phyloP scores from a whole-genome alignment of 2,797 vertebrate genomes.

The Chelonia mydas region DNA sequence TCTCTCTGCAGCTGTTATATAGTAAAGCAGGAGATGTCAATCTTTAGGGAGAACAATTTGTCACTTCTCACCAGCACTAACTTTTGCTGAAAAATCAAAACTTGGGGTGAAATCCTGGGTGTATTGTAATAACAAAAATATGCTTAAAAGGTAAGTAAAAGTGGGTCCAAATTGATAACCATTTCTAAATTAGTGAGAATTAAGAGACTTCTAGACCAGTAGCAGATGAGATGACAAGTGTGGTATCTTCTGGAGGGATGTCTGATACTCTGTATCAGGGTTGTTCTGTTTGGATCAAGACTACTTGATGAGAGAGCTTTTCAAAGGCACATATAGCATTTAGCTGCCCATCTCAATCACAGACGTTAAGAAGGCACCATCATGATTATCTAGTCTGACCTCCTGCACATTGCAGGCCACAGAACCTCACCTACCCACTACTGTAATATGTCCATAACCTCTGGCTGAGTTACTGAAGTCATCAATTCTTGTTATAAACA shows the following conservation, averaged over 20 bases:
- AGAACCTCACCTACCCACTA: neutral
- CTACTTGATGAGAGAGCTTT: neutral
- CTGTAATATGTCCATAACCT: neutral
- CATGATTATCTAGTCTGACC: neutral
- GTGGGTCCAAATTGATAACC: neutral
- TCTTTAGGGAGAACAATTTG: neutral
- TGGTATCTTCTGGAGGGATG: neutral
- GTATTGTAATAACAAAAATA: neutral
- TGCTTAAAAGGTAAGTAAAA: neutral
- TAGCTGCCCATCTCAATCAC: neutral
- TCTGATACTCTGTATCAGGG: neutral
- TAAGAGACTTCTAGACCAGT: fast-evolving
- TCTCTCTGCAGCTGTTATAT: fast-evolving
- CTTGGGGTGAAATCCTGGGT: fast-evolving
- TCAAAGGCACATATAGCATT: neutral
- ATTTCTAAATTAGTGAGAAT: fast-evolving
- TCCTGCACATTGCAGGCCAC: neutral
- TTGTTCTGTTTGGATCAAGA: neutral
- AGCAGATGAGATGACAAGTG: neutral
- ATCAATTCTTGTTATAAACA: neutral
- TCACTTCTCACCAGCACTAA: neutral
- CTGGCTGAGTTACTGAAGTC: neutral
- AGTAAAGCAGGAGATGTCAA: neutral
- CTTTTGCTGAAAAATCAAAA: neutral
- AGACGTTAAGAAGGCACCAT: neutral